A percentile compares a stretch with the other conserved stretches of the same genome.
These are phyloP conservation scores for Montipora efflorescens DNA, from an alignment of 64 coral and sea anemone species.

Conservation along the genomic window DNA sequence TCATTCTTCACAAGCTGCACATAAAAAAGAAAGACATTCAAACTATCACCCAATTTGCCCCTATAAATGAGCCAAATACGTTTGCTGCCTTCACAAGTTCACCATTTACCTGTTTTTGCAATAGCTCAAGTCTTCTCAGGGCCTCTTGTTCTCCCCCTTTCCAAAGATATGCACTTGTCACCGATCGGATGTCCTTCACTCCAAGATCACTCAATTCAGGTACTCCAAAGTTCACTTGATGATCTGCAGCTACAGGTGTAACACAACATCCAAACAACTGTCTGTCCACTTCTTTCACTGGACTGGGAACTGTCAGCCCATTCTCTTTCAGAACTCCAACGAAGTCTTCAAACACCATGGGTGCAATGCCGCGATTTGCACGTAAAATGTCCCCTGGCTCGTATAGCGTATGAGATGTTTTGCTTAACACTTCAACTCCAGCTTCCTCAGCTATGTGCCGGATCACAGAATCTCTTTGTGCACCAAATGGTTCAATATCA, in stretches of 20 bases:
- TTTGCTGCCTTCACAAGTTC: too few relatives aligned
- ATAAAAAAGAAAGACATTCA: neutral
- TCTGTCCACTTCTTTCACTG: slow-evolving; percentile 51
- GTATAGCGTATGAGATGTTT: slow-evolving; percentile 70
- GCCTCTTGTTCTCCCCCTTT: slow-evolving; percentile 69
- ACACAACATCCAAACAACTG: neutral
- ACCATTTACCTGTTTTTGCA: slow-evolving; percentile 21
- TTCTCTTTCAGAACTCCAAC: neutral
- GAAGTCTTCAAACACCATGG: slow-evolving; percentile 50
- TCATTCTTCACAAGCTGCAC: slow-evolving; percentile 34
- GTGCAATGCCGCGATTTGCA: slow-evolving; percentile 6
- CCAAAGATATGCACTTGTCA: slow-evolving; percentile 23
- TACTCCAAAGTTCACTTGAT: neutral
- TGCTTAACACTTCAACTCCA: slow-evolving; percentile 68
- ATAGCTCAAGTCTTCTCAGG: slow-evolving; percentile 16
- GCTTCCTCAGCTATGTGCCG: slow-evolving; percentile 49
- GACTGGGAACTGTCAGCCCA: neutral
- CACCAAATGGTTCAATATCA: slow-evolving; percentile 75
- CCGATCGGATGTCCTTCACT: slow-evolving; percentile 42
- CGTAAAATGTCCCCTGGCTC: slow-evolving; percentile 63
- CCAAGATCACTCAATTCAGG: slow-evolving; percentile 65
- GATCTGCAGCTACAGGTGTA: slow-evolving; percentile 25
- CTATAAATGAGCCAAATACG: neutral
- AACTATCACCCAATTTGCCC: neutral
- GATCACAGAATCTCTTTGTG: slow-evolving; percentile 57